phyloP scores from a whole-genome alignment of 2,113 vertebrate species.

The Sphyrna mokarran region DNA sequence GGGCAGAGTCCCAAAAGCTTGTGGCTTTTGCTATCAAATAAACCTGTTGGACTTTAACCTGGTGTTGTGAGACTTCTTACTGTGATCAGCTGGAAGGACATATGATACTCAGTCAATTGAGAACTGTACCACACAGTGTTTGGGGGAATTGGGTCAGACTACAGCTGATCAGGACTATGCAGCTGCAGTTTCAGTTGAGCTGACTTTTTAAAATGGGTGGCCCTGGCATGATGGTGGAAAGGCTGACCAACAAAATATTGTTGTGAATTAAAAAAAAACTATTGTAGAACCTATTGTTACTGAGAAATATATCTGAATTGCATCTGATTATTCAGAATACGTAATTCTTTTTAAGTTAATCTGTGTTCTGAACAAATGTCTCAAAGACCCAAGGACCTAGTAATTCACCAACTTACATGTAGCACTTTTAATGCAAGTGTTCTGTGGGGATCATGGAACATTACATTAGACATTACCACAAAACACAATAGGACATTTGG shows the following conservation, averaged over 20 bases:
- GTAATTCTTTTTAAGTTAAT: not conserved
- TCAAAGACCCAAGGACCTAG: not conserved
- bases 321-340: conserved; percentile 6
- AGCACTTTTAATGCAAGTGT: too few species aligned
- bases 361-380: not conserved
- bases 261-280: not conserved
- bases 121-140: not conserved
- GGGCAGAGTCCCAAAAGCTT: too few species aligned
- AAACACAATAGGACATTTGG: too few species aligned
- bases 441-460: too few species aligned
- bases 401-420: not conserved
- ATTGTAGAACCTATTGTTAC: not conserved
- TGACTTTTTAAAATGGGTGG: not conserved
- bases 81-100: not conserved
- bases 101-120: not conserved
- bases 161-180: not conserved
- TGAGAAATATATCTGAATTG: not conserved
- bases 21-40: too few species aligned
- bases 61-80: too few species aligned
- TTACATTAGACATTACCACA: too few species aligned
- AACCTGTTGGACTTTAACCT: too few species aligned
- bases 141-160: not conserved
- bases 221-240: not conserved
- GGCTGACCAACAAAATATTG: not conserved
- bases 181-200: not conserved